These are phyloP conservation scores for Perca fluviatilis DNA, from an alignment of 2,113 vertebrate species.

Conservation along the genomic window DNA sequence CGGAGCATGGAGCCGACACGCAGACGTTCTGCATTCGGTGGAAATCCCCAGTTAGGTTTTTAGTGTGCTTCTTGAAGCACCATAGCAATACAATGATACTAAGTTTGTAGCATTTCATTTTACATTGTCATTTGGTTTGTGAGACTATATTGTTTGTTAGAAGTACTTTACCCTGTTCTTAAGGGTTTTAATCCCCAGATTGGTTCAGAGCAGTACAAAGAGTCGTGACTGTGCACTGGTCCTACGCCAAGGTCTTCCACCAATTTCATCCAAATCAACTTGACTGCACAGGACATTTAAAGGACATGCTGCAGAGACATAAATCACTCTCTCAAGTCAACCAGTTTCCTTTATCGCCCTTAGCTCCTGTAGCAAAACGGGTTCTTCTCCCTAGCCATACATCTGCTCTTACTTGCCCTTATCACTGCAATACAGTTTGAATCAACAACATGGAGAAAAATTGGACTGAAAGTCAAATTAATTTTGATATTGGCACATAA, in stretches of 20 bases:
- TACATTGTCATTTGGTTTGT: background rate
- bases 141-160: background rate
- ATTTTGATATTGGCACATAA: background rate
- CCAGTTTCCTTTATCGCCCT: conserved; percentile 61
- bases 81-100: background rate
- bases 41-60: background rate
- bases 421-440: conserved; percentile 19
- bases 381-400: conserved; percentile 48
- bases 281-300: conserved; percentile 48
- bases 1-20: too few relatives aligned
- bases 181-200: conserved; percentile 53
- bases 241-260: conserved; percentile 31
- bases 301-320: conserved; percentile 53
- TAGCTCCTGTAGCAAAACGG: conserved; percentile 43
- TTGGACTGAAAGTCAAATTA: background rate
- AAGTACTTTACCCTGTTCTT: conserved; percentile 25
- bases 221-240: conserved; percentile 44
- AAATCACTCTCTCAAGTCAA: conserved; percentile 49
- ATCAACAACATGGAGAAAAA: background rate
- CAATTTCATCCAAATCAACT: conserved; percentile 41
- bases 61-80: background rate
- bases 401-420: conserved; percentile 68
- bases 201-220: conserved; percentile 40
- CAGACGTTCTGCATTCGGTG: too few relatives aligned
- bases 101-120: background rate